These are phyloP conservation scores for Lithophane semibrunnea DNA, from an alignment of 2,888 invertebrate genomes.

Conservation along the genomic window DNA sequence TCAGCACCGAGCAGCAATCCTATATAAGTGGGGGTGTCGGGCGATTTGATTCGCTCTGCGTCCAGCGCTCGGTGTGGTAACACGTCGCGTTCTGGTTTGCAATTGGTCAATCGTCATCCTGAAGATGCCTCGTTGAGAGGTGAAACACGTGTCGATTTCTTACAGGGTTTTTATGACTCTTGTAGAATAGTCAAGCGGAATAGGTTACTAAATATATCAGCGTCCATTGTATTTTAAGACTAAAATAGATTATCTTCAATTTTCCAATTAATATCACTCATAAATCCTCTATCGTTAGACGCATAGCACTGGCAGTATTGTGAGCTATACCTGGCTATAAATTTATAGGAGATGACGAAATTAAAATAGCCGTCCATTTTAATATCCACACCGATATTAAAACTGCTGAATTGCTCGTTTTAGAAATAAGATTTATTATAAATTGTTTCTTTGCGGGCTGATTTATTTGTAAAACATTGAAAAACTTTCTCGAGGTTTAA, in stretches of 20 bases:
- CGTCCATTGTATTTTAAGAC: no score
- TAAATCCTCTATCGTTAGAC: slow-evolving; percentile 48
- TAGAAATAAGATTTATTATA: slow-evolving; percentile 41
- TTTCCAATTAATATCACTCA: slow-evolving; percentile 47
- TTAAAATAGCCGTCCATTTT: slow-evolving; percentile 52
- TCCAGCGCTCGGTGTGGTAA: no score
- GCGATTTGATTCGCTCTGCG: no score
- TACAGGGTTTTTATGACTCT: no score
- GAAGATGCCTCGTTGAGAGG: no score
- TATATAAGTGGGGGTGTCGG: no score
- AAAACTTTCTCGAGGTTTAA: neutral
- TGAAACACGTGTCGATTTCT: no score
- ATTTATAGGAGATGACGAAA: slow-evolving; percentile 61
- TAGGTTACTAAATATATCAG: no score
- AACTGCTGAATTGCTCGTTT: slow-evolving; percentile 39
- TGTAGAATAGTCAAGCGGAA: no score
- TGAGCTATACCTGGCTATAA: slow-evolving; percentile 52
- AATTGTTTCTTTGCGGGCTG: neutral
- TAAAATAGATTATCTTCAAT: slow-evolving; percentile 1
- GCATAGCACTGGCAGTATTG: slow-evolving; percentile 42
- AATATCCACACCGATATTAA: slow-evolving; percentile 58
- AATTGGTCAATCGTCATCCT: no score
- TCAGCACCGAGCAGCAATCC: no score
- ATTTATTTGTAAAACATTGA: neutral
- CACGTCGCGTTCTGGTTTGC: no score